Evolutionary conservation across 1,140 invertebrate species (phyloP), one percentile per base, ranked within the genome.

Genomic region (Plectus sambesii): DNA sequence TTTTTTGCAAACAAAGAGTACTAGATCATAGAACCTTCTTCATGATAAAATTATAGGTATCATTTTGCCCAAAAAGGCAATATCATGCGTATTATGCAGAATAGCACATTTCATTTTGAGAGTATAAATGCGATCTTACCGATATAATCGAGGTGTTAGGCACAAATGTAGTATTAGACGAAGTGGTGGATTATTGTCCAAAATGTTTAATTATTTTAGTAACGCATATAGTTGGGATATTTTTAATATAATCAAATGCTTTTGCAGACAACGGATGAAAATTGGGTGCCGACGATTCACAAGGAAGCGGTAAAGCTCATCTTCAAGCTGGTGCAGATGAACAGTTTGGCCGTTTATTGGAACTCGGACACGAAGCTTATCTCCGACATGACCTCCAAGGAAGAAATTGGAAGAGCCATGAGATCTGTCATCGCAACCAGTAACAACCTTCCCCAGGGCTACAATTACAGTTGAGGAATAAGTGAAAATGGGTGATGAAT

Each of bases 261-360:
- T 20, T 49, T 70, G 49, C 26, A 88, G 68, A 93, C 84, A 5
- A 84, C 88, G 43, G 83, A 87, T 74, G 74, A 80, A 49, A 75
- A 82, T 62, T 84, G 88, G 84, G 76, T 81, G 61, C 78, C 80
- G 39, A 75, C 77, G 24, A 78, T 87, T 50, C 77, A 85, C 40
- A 80, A 83, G 56, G 85, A 90, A 30, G 49, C 51, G 47, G 79
- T 67, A 9, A 66, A 69, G 40, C 64, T 67, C 20, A 69, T 69
- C 45, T 53, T 64, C 59, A 69, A 67, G 49, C 38, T 67, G 5
- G 77, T 86, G 15, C 78, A 77, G 60, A 75, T 96, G 61, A 83
- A 90, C 69, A 82, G 81, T 48, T 76, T 93, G 26, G 80, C 85
- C 0, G 75, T 89, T 5, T 96, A 96, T 67, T 86, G 87, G 79